phyloP scores from a whole-genome alignment of 2,888 invertebrate species.

The Spilosoma lubricipeda region DNA sequence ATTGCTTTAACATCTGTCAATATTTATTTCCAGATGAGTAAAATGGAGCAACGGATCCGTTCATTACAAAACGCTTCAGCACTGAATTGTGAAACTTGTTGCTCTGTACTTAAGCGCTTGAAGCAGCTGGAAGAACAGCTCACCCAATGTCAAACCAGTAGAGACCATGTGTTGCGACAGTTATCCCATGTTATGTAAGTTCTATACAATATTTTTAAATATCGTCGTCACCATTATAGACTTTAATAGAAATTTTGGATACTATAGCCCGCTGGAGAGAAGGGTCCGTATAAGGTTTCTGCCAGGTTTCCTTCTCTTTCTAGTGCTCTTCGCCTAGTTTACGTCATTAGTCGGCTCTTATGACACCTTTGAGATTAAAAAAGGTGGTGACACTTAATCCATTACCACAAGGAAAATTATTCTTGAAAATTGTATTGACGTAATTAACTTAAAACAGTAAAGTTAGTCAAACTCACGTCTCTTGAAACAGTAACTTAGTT shows the following conservation, averaged over 20 bases:
- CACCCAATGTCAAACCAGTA: constrained; percentile 86
- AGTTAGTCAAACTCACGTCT: too few species aligned
- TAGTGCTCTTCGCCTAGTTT: too few species aligned
- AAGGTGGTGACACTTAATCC: too few species aligned
- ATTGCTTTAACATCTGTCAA: not conserved
- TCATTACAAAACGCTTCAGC: constrained; percentile 90
- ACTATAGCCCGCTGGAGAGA: too few species aligned
- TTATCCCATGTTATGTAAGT: constrained; percentile 93
- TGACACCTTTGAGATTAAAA: too few species aligned
- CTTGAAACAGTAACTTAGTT: not conserved
- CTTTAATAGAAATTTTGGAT: too few species aligned
- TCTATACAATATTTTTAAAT: not conserved
- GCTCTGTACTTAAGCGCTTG: constrained; percentile 87
- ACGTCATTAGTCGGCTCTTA: too few species aligned
- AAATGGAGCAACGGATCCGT: constrained; percentile 89
- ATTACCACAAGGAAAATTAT: too few species aligned
- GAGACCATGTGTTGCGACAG: constrained; percentile 90
- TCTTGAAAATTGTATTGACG: too few species aligned
- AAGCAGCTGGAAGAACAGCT: constrained; percentile 88
- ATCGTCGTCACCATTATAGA: too few species aligned
- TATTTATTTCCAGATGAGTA: constrained; percentile 84
- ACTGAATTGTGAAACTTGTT: constrained; percentile 89
- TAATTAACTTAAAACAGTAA: not conserved
- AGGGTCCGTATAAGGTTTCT: too few species aligned
- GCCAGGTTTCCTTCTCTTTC: too few species aligned